phyloP scores from a whole-genome alignment of 1,140 invertebrate species.

The Lithobius niger region DNA sequence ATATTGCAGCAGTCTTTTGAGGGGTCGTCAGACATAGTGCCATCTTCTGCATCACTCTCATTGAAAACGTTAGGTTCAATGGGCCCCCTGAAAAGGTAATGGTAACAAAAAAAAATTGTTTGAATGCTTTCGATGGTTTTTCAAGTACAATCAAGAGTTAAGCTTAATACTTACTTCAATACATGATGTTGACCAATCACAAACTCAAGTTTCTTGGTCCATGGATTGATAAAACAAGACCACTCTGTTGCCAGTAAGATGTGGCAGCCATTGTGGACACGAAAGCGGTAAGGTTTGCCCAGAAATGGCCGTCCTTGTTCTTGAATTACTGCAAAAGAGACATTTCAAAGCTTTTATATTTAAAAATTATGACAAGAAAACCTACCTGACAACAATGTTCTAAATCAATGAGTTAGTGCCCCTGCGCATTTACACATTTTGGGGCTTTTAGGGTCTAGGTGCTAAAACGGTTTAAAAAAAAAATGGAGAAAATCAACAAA shows the following conservation, averaged over 20 bases:
- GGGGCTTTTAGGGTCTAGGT: too few relatives aligned
- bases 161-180: conserved; percentile 43
- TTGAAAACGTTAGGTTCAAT: conserved; percentile 51
- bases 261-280: conserved; percentile 68
- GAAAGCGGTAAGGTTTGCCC: conserved; percentile 63
- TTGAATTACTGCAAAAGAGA: conserved; percentile 36
- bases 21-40: conserved; percentile 35
- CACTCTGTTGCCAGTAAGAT: conserved; percentile 77
- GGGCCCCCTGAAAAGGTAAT: conserved; percentile 21
- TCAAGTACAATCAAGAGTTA: conserved; percentile 6
- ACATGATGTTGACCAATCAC: conserved; percentile 76
- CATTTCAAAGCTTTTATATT: too few relatives aligned
- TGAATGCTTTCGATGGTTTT: background rate
- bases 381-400: too few relatives aligned
- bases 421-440: too few relatives aligned
- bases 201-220: conserved; percentile 80
- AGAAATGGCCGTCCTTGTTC: conserved; percentile 49
- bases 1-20: conserved; percentile 44
- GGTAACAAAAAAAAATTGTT: background rate
- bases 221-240: conserved; percentile 87
- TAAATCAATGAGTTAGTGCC: too few relatives aligned
- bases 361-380: conserved; percentile 8
- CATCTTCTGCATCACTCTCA: conserved; percentile 30
- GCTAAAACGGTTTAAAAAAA: too few relatives aligned
- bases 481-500: too few relatives aligned